A percentile compares a stretch with the other conserved stretches of the same genome.
These are phyloP conservation scores for Bombus consobrinus DNA, from an alignment of 1,140 invertebrate genomes.

Conservation along the genomic window DNA sequence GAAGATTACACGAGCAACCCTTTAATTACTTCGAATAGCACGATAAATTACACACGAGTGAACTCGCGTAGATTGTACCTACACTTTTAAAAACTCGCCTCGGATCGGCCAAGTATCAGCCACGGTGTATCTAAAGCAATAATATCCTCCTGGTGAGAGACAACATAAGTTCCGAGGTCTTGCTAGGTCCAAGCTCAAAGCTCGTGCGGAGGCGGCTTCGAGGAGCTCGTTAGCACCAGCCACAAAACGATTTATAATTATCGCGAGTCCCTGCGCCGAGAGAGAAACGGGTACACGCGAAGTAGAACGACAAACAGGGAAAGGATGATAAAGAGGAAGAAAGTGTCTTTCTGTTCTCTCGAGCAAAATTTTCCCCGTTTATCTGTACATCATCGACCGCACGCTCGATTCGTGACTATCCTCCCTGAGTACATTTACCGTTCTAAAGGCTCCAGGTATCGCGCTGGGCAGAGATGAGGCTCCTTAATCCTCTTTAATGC, in stretches of 20 bases:
- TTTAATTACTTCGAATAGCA: too few species aligned
- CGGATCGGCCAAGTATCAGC: neutral
- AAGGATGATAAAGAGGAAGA: neutral
- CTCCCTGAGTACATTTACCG: conserved; percentile 2
- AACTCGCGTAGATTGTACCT: too few species aligned
- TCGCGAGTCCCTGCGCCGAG: conserved; percentile 8
- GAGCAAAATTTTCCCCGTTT: conserved; percentile 14
- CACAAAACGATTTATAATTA: conserved; percentile 44
- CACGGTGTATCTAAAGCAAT: neutral
- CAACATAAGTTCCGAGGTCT: neutral
- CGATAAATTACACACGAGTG: too few species aligned
- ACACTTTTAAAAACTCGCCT: neutral
- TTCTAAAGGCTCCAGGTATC: conserved; percentile 10
- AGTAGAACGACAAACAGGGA: neutral
- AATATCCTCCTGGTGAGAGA: neutral
- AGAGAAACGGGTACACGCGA: neutral
- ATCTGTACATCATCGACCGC: conserved; percentile 17
- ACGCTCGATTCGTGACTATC: conserved; percentile 26
- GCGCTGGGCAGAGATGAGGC: conserved; percentile 14
- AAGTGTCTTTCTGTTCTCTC: too few species aligned
- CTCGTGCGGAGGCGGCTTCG: conserved; percentile 26
- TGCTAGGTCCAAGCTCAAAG: neutral
- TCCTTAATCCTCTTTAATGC: conserved; percentile 44
- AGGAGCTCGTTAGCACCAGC: conserved; percentile 24
- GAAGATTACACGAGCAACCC: too few species aligned